Percentiles rank a stretch among this genome's conserved stretches.
Evolutionary conservation across 2,888 invertebrate species (phyloP).

Genomic region (Odontocolon sp.): DNA sequence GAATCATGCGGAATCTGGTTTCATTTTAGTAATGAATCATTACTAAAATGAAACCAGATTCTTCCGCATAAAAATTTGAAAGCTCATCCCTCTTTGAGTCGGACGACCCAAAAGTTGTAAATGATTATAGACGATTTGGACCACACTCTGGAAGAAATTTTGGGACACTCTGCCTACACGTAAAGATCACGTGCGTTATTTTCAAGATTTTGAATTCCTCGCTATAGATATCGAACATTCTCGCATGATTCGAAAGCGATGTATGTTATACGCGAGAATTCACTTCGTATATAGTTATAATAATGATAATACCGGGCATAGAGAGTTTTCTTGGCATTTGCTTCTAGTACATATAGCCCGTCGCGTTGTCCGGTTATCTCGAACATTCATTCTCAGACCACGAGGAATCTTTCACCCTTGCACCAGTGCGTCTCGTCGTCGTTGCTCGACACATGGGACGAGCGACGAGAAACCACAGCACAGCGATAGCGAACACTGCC

Average conservation of each 20-base stretch:
- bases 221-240: no score
- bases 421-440: constrained; percentile 49
- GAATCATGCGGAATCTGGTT: no score
- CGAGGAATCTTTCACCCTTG: constrained; percentile 50
- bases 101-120: no score
- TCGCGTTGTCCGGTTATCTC: constrained; percentile 64
- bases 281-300: constrained; percentile 18
- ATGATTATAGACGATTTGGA: no score
- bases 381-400: constrained; percentile 68
- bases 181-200: background rate
- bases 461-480: constrained; percentile 40
- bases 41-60: no score
- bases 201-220: background rate
- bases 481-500: constrained; percentile 51
- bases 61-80: no score
- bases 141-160: no score
- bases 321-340: constrained; percentile 35
- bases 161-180: no score
- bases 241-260: background rate
- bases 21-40: no score
- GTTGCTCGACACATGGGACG: background rate
- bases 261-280: constrained; percentile 2
- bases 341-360: constrained; percentile 28
- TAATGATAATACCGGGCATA: background rate
- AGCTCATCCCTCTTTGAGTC: no score